A percentile compares a stretch with the other conserved stretches of the same genome.
These are phyloP conservation scores for Sinonovacula constricta DNA, from an alignment of 1,140 invertebrate species.

Conservation along the genomic window DNA sequence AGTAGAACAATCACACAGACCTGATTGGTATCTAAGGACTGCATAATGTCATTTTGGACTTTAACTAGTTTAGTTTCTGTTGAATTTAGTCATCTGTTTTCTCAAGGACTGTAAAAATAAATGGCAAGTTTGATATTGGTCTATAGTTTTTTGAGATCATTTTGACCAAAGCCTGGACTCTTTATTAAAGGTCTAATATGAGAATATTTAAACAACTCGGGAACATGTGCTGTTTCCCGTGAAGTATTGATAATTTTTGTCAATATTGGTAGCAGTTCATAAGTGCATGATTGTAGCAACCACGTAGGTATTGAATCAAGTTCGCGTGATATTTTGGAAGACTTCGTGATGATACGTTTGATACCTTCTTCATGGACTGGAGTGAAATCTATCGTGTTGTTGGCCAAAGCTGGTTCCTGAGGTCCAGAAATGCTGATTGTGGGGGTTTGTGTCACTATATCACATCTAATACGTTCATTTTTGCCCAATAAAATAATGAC, in stretches of 20 bases:
- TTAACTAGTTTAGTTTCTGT: slow-evolving; percentile 29
- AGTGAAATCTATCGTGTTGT: slow-evolving; percentile 10
- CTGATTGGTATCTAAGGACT: slow-evolving; percentile 18
- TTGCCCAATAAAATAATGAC: slow-evolving; percentile 43
- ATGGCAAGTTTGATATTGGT: slow-evolving; percentile 18
- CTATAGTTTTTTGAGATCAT: slow-evolving; percentile 22
- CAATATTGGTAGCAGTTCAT: no score
- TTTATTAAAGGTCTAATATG: slow-evolving; percentile 27
- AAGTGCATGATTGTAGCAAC: slow-evolving; percentile 3
- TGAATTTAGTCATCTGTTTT: slow-evolving; percentile 5
- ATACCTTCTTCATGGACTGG: slow-evolving; percentile 1
- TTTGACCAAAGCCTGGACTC: slow-evolving; percentile 17
- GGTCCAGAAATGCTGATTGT: neutral
- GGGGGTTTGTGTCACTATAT: slow-evolving; percentile 4
- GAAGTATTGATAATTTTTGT: no score
- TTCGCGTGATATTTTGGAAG: slow-evolving; percentile 34
- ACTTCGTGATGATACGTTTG: neutral
- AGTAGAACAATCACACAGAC: neutral
- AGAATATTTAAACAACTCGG: slow-evolving; percentile 20
- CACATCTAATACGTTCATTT: slow-evolving; percentile 17
- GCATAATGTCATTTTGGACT: no score
- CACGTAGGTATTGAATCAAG: slow-evolving; percentile 35
- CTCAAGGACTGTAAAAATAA: slow-evolving; percentile 27
- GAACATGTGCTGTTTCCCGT: slow-evolving; percentile 7
- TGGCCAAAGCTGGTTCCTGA: neutral